A percentile compares a stretch with the other conserved stretches of the same genome.
phyloP scores from a whole-genome alignment of 2,797 vertebrate species.

The Chaenodraco wilsoni region DNA sequence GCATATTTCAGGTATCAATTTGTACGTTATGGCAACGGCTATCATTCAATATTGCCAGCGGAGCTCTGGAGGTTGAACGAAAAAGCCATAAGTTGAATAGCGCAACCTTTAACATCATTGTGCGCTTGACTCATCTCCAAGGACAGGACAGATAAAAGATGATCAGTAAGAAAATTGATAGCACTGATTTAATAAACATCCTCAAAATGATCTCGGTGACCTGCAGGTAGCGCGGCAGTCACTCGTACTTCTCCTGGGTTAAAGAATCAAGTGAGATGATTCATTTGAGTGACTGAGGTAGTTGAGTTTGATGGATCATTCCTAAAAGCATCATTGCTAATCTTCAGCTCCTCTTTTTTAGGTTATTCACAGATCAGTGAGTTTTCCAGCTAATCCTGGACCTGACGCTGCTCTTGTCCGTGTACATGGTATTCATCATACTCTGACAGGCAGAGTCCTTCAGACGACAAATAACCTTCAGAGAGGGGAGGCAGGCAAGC shows the following conservation, averaged over 20 bases:
- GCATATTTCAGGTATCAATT: conserved; percentile 72
- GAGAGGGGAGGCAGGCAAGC: conserved; percentile 92
- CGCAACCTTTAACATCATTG: conserved; percentile 84
- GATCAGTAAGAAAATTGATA: conserved; percentile 87
- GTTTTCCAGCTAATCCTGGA: conserved; percentile 99
- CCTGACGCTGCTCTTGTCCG: conserved; percentile 98
- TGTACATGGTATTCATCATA: conserved; percentile 99
- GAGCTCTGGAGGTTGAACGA: conserved; percentile 70
- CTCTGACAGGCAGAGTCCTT: conserved; percentile 99
- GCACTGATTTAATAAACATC: conserved; percentile 88
- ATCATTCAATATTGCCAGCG: conserved; percentile 74
- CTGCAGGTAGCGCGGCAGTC: conserved; percentile 84
- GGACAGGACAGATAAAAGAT: conserved; percentile 86
- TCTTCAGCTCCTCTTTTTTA: conserved; percentile 99
- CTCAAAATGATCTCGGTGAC: conserved; percentile 81
- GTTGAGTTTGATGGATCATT: conserved; percentile 99
- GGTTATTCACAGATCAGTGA: conserved; percentile 99
- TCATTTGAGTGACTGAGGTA: conserved; percentile 98
- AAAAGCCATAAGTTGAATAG: conserved; percentile 78
- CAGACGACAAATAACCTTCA: conserved; percentile 99
- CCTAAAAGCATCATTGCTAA: conserved; percentile 99
- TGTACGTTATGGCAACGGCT: conserved; percentile 57
- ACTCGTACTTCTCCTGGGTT: conserved; percentile 89
- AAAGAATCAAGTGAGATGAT: conserved; percentile 97
- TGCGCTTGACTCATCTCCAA: conserved; percentile 83